Base-by-base conservation (phyloP, 1,140 invertebrate genomes). In the Cyrtorhinus lividipennis region DNA sequence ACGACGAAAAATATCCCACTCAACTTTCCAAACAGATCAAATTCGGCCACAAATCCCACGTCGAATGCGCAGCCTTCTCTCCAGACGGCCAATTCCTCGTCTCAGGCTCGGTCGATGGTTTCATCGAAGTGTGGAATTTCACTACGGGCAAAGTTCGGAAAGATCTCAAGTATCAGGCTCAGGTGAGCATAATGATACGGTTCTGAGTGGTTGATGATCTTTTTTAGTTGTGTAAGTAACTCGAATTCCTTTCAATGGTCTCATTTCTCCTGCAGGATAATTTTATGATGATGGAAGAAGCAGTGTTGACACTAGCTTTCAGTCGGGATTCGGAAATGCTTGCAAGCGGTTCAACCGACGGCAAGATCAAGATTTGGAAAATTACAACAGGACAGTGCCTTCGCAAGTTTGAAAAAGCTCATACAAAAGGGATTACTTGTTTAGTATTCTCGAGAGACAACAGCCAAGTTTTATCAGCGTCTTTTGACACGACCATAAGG, bases 281-380 rank as follows among this genome's bases (percentile, higher is more conserved):
- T 72, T 98, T 95, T 74, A 99, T 99, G 95, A 92, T 98, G 88
- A 99, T 99, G 95, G 95, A 98, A 68, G 88, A 93, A 73, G 93
- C 96, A 2, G 95, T 99, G 22, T 76, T 99, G 18, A 91, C 90
- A 69, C 79, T 99, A 69, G 77, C 86, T 24, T 99, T 99, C 74
- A 97, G 92, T 63, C 76, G 95, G 62, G 97, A 99, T 76, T 95
- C 91, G 25, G 97, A 99, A 80, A 97, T 99, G 89, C 77, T 99
- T 25, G 90, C 93, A 0, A 87, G 89, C 46, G 97, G 95, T 0
- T 85, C 88, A 38, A 90, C 97, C 72, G 90, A 93, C 73, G 96
- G 96, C 1, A 92, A 95, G 73, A 83, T 92, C n/a, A 87, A 96
- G 82, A 87, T 98, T 2, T 99, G 95, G 95, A 90, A 92, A 74